Conservation (phyloP, 2,113 vertebrate species). For the Macquaria australasica region DNA sequence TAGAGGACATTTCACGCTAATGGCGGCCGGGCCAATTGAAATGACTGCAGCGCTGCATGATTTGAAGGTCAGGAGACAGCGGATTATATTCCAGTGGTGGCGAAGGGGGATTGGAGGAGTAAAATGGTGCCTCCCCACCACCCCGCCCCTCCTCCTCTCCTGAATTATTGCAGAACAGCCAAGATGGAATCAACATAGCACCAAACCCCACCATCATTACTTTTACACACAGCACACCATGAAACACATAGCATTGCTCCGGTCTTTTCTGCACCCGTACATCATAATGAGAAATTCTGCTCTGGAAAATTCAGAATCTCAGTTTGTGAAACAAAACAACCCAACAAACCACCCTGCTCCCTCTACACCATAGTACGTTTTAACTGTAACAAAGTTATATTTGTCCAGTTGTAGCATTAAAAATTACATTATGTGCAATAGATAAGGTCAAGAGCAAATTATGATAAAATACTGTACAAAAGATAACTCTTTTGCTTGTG, state of each 20-base stretch:
- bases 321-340: conserved; percentile 53
- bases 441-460: conserved; percentile 1
- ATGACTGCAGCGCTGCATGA: conserved; percentile 86
- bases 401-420: conserved; percentile 1
- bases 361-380: conserved; percentile 9
- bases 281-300: conserved; percentile 68
- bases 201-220: conserved; percentile 75
- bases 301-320: conserved; percentile 52
- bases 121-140: conserved; percentile 75
- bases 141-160: conserved; percentile 57
- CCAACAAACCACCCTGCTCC: conserved; percentile 15
- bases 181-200: conserved; percentile 82
- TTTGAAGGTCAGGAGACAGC: conserved; percentile 89
- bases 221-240: conserved; percentile 66
- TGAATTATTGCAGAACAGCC: conserved; percentile 81
- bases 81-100: conserved; percentile 86
- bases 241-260: conserved; percentile 50
- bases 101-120: conserved; percentile 79
- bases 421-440: conserved; percentile 18
- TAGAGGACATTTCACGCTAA: conserved; percentile 88
- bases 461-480: conserved; percentile 12
- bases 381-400: conserved; percentile 26
- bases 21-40: conserved; percentile 86
- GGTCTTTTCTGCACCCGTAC: conserved; percentile 48
- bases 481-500: conserved; percentile 10